Conservation (phyloP, 2,113 vertebrate species). For the Egretta garzetta region DNA sequence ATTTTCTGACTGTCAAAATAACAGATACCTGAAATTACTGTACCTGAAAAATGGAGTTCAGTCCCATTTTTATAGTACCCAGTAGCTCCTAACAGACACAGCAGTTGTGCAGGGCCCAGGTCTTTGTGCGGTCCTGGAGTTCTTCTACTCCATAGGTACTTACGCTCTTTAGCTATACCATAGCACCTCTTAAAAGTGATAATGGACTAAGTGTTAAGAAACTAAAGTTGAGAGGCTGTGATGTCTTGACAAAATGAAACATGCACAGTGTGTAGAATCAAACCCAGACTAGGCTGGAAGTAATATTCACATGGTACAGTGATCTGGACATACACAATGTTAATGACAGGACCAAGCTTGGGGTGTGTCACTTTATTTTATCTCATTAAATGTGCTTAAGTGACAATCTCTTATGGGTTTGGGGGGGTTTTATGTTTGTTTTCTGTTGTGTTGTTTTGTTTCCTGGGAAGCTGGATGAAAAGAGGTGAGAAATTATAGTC, state of each 20-base stretch:
- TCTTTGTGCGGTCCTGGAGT: background rate
- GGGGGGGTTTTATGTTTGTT: fast-evolving
- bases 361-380: background rate
- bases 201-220: background rate
- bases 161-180: background rate
- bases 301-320: background rate
- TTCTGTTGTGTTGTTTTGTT: background rate
- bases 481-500: background rate
- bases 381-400: background rate
- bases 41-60: background rate
- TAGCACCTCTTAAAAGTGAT: background rate
- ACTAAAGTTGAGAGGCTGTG: background rate
- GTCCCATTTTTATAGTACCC: background rate
- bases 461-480: background rate
- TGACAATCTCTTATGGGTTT: background rate
- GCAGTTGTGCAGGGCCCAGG: background rate
- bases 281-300: background rate
- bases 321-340: background rate
- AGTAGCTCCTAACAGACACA: background rate
- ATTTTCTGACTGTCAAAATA: background rate
- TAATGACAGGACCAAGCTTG: background rate
- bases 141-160: background rate
- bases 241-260: background rate
- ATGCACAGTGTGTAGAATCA: background rate
- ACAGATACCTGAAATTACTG: background rate